Evolutionary conservation across 2,113 vertebrate genomes (phyloP).

Genomic region (Mus musculus): DNA sequence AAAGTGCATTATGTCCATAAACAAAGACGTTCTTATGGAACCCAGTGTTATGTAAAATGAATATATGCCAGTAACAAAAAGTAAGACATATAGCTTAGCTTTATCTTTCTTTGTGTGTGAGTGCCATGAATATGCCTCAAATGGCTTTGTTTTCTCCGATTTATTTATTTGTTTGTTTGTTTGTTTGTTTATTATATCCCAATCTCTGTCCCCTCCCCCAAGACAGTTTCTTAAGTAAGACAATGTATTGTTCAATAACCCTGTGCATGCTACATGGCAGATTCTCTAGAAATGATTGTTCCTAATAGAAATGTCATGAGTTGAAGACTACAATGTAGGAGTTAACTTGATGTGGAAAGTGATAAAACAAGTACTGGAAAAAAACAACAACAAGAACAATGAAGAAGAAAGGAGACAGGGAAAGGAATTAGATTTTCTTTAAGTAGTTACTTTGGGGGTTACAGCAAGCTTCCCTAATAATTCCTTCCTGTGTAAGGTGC

Average conservation of each 20-base stretch:
- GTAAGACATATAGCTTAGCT: neutral
- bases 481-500: neutral
- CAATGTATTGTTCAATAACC: neutral
- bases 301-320: neutral
- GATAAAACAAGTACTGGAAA: neutral
- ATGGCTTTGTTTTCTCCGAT: too few species aligned
- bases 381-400: neutral
- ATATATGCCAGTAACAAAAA: neutral
- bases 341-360: constrained; percentile 23
- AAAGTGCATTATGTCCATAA: neutral
- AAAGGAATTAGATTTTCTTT: neutral
- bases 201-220: too few species aligned
- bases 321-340: constrained; percentile 4
- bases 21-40: neutral
- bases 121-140: neutral
- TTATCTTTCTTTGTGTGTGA: neutral
- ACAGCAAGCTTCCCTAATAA: neutral
- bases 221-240: neutral
- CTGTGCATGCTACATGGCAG: neutral
- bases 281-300: constrained; percentile 40
- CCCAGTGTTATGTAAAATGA: neutral
- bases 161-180: too few species aligned
- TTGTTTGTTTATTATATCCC: too few species aligned
- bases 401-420: neutral
- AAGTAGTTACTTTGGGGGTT: constrained; percentile 1